These are phyloP conservation scores for Myotis pilosus DNA, from an alignment of 2,797 vertebrate species.

Conservation along the genomic window DNA sequence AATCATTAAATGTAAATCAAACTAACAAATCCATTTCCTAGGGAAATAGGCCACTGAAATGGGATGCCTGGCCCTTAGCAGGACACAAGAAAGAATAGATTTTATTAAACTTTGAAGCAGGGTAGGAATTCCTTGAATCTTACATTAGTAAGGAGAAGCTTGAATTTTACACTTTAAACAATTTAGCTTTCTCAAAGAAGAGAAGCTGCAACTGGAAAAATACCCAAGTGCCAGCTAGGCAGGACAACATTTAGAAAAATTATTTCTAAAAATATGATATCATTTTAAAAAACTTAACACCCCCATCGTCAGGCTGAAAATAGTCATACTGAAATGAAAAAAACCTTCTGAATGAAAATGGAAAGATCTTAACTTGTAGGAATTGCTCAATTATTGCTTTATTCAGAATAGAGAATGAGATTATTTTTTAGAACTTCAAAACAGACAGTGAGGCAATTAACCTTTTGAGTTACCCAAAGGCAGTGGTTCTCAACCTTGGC, in stretches of 20 bases:
- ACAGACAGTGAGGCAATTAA: neutral
- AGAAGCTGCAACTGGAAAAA: conserved; percentile 14
- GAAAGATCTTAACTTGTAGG: neutral
- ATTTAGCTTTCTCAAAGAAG: neutral
- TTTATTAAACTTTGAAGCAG: neutral
- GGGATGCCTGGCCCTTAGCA: neutral
- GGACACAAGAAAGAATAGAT: neutral
- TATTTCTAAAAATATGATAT: neutral
- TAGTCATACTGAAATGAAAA: neutral
- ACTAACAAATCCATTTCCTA: neutral
- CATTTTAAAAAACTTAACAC: conserved; percentile 18
- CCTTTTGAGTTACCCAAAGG: neutral
- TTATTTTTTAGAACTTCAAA: conserved; percentile 41
- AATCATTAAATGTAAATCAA: neutral
- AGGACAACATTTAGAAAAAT: neutral
- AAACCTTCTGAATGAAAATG: conserved; percentile 8
- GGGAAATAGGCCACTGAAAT: neutral
- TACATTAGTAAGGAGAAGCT: neutral
- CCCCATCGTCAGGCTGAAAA: neutral
- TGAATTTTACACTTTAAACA: neutral
- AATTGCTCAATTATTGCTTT: neutral
- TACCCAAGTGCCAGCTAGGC: neutral
- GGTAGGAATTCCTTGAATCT: neutral
- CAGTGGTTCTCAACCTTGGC: no score
- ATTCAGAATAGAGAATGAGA: neutral